These are phyloP conservation scores for Andrena camellia DNA, from an alignment of 2,888 invertebrate genomes.

Conservation along the genomic window DNA sequence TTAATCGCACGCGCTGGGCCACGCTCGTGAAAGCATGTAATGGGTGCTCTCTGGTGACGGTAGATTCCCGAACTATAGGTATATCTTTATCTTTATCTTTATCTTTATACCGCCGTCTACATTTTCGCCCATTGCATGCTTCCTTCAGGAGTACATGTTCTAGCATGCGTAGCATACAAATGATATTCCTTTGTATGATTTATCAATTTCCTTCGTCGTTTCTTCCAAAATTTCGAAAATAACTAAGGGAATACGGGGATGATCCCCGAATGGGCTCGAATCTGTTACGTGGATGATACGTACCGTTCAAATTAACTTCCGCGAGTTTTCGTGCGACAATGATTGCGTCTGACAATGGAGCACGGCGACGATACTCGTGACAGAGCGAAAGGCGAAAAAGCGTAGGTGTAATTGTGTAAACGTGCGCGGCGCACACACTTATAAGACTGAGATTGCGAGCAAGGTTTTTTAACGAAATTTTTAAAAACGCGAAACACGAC, in stretches of 20 bases:
- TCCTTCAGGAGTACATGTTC: no score
- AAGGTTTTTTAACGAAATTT: slow-evolving; percentile 25
- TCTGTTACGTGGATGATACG: neutral
- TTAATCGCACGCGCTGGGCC: slow-evolving; percentile 11
- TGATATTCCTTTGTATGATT: neutral
- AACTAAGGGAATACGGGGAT: neutral
- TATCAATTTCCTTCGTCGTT: neutral
- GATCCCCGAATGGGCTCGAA: neutral
- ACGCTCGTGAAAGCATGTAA: neutral
- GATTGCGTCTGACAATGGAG: slow-evolving; percentile 6
- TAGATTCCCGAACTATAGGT: no score
- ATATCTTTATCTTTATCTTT: no score
- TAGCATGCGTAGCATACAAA: neutral
- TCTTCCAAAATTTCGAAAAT: neutral
- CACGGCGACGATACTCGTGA: slow-evolving; percentile 14
- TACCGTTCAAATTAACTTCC: neutral
- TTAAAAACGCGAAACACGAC: neutral
- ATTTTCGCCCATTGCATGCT: no score
- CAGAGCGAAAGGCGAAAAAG: neutral
- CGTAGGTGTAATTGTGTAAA: neutral
- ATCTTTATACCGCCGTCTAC: no score
- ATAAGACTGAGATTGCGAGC: slow-evolving; percentile 29
- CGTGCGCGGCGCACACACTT: neutral
- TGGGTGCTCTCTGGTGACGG: no score
- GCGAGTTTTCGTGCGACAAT: slow-evolving; percentile 6